Evolutionary conservation across 23 tunicate genomes (phyloP).

Genomic region (Trididemnum miniatum): DNA sequence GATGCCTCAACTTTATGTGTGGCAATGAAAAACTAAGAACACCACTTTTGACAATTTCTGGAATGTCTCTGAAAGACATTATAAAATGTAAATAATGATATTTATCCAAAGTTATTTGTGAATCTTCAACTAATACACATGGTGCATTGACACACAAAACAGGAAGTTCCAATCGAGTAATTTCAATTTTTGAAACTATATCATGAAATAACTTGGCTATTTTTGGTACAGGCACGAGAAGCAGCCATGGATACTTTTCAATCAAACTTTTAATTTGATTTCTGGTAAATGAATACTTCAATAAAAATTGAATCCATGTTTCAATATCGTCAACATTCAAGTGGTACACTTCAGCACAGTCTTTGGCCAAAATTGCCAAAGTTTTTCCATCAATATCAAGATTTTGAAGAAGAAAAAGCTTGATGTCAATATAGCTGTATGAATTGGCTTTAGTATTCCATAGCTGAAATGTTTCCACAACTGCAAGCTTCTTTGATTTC

Average conservation of each 20-base stretch:
- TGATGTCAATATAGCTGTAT: not conserved
- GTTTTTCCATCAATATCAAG: not conserved
- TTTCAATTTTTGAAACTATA: not conserved
- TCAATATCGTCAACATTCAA: not conserved
- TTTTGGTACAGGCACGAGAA: not conserved
- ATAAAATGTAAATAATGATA: conserved; percentile 37
- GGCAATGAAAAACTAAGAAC: conserved; percentile 7
- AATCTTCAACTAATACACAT: conserved; percentile 5
- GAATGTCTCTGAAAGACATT: conserved; percentile 33
- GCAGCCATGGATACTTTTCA: not conserved
- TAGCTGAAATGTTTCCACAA: no score
- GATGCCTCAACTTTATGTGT: conserved; percentile 33
- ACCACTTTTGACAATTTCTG: conserved; percentile 21
- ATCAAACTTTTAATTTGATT: not conserved
- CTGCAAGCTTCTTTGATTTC: no score
- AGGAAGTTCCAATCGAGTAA: conserved; percentile 8
- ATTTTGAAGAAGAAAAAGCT: not conserved
- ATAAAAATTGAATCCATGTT: not conserved
- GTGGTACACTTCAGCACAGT: not conserved
- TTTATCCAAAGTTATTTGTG: conserved; percentile 12
- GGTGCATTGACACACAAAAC: conserved; percentile 1
- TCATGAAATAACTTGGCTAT: not conserved
- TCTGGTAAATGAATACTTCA: not conserved
- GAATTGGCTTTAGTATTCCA: no score
- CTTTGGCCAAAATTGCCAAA: not conserved